Conservation (phyloP, 2,888 invertebrate species). For the Perithous albicinctus region DNA sequence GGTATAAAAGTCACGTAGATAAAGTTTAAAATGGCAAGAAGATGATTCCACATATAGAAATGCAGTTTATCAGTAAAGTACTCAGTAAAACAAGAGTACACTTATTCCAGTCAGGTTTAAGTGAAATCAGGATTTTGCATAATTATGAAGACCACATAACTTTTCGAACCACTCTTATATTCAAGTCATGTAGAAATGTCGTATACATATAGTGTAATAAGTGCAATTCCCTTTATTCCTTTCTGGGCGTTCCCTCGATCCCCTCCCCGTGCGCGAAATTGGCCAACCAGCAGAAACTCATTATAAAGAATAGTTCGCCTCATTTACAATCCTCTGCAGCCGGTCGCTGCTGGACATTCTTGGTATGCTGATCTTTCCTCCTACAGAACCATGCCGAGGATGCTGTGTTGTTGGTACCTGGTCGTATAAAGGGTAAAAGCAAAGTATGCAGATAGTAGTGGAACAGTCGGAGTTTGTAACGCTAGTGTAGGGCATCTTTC, state of each 20-base stretch:
- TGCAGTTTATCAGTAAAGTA: not conserved
- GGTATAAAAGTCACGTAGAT: too few species aligned
- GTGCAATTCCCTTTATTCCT: constrained; percentile 2
- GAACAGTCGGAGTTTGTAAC: not conserved
- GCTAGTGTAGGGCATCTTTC: constrained; percentile 21
- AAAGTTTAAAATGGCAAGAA: too few species aligned
- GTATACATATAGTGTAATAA: not conserved
- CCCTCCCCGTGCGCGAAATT: constrained; percentile 38
- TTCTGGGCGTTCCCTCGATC: constrained; percentile 4
- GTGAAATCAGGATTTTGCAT: not conserved
- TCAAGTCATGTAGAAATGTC: not conserved
- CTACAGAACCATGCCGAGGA: not conserved
- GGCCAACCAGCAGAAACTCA: constrained; percentile 69
- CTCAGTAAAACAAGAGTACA: not conserved
- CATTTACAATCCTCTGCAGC: constrained; percentile 73
- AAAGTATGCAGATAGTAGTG: not conserved
- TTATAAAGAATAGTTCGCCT: constrained; percentile 75
- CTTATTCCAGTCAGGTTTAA: not conserved
- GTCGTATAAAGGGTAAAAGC: constrained; percentile 12
- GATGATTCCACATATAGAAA: not conserved
- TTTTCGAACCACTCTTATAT: not conserved
- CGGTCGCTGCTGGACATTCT: constrained; percentile 34
- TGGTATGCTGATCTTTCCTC: constrained; percentile 61
- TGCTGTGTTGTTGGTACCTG: constrained; percentile 7
- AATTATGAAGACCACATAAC: not conserved